Base-by-base conservation (phyloP, 2,113 vertebrate species). In the Indri indri region DNA sequence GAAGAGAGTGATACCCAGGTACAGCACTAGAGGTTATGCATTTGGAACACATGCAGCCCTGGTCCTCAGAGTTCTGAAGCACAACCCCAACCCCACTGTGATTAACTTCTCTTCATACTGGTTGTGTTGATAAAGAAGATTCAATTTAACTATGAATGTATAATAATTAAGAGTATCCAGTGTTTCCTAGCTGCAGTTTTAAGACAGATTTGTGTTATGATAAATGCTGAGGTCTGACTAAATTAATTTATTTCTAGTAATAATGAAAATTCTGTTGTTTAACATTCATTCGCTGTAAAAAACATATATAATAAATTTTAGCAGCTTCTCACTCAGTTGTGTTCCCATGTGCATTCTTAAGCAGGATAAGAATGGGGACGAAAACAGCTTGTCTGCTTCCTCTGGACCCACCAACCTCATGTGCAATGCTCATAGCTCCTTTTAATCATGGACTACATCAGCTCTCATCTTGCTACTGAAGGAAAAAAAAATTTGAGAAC, bases 21-120 rank as follows among this genome's bases (percentile, higher is more conserved):
- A 7, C 3, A 7, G 13, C 42, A 10, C 32, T 25, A 8, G 12
- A 25, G 16, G 8, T 9, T 3, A 5, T 17, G 25, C 5, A 2
- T 54, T 50, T 52, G n/a, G 47, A 17, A 66, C 2, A 3, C 23
- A 0, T 30, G 73, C 6, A n/a, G 30, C 47, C 34, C 50, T 52
- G 14, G 8, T 40, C 12, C 20, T 63, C 47, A 47, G 8, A 8
- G 7, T 47, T 90, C 27, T 76, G 37, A 95, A 79, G 63, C 14
- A 18, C 2, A n/a, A 17, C 6, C 25, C 20, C n/a, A 27, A 14
- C 17, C 12, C 16, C 57, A 34, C 18, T 25, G 42, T 47, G 7
- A 23, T 81, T 77, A 52, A 54, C 30, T 54, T 61, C 17, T 63
- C 2, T 42, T 87, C n/a, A 25, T 32, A 70, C n/a, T 66, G n/a